A percentile compares a stretch with the other conserved stretches of the same genome.
These are phyloP conservation scores for Amblyopsis hoosieri DNA, from an alignment of 2,797 vertebrate species.

Conservation along the genomic window DNA sequence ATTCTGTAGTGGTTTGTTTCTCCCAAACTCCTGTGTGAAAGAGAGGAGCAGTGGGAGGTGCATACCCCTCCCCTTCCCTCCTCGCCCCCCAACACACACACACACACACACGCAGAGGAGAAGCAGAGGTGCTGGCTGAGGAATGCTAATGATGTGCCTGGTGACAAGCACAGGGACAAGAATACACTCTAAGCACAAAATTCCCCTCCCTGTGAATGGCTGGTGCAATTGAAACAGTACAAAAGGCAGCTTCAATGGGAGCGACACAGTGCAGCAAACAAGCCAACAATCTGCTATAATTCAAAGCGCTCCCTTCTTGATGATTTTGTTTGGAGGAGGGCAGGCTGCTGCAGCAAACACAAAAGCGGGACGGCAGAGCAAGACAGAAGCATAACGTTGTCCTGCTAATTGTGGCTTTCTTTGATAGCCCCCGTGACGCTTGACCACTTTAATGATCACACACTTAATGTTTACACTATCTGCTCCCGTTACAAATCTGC, in stretches of 20 bases:
- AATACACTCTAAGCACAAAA: constrained; percentile 81
- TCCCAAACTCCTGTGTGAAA: constrained; percentile 47
- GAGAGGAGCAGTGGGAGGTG: constrained; percentile 53
- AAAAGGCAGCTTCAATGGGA: constrained; percentile 72
- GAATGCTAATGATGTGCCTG: constrained; percentile 80
- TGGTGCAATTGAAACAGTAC: constrained; percentile 78
- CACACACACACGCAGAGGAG: constrained; percentile 42
- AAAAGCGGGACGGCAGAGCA: constrained; percentile 59
- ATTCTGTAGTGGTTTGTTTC: constrained; percentile 74
- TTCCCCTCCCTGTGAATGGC: constrained; percentile 72
- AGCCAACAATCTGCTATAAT: constrained; percentile 77
- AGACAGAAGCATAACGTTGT: constrained; percentile 62
- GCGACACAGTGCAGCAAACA: constrained; percentile 69
- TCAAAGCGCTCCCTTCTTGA: constrained; percentile 78
- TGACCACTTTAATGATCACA: constrained; percentile 70
- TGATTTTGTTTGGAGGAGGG: constrained; percentile 74
- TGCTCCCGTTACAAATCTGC: constrained; percentile 36
- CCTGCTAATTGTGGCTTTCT: constrained; percentile 67
- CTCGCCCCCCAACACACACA: constrained; percentile 21
- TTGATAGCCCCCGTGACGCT: constrained; percentile 58
- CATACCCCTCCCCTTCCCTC: neutral
- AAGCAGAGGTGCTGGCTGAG: constrained; percentile 73
- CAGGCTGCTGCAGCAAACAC: constrained; percentile 52
- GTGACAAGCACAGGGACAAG: constrained; percentile 79
- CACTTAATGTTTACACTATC: constrained; percentile 52